A percentile compares a stretch with the other conserved stretches of the same genome.
These are phyloP conservation scores for Cydia strobilella DNA, from an alignment of 1,140 invertebrate species.

Conservation along the genomic window DNA sequence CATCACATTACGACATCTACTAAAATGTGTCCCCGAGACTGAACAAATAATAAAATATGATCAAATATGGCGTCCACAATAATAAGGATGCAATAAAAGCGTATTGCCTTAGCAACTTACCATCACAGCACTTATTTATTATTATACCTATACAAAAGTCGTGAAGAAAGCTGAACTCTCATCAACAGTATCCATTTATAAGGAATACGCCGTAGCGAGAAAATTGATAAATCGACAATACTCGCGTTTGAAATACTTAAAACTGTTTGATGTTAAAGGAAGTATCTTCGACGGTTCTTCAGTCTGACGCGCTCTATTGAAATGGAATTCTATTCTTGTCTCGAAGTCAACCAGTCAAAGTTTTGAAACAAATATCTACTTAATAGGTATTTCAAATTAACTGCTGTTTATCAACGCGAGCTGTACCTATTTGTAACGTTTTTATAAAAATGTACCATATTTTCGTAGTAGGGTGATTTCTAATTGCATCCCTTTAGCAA, in stretches of 20 bases:
- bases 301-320: neutral
- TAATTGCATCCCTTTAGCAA: too few relatives aligned
- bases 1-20: too few relatives aligned
- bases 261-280: neutral
- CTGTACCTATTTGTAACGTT: too few relatives aligned
- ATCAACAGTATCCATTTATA: neutral
- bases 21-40: too few relatives aligned
- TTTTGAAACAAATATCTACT: neutral
- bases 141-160: neutral
- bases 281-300: neutral
- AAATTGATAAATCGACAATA: slow-evolving; percentile 13
- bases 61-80: too few relatives aligned
- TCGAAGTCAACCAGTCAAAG: neutral
- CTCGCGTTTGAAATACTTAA: neutral
- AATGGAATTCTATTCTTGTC: neutral
- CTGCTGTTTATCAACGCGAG: too few relatives aligned
- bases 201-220: neutral
- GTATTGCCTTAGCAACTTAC: neutral
- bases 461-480: too few relatives aligned
- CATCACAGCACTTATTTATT: neutral
- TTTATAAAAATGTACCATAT: too few relatives aligned
- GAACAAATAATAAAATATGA: too few relatives aligned
- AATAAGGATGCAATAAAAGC: too few relatives aligned
- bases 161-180: neutral
- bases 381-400: too few relatives aligned